Evolutionary conservation across 2,113 vertebrate species (phyloP).

Genomic region (Menura novaehollandiae): DNA sequence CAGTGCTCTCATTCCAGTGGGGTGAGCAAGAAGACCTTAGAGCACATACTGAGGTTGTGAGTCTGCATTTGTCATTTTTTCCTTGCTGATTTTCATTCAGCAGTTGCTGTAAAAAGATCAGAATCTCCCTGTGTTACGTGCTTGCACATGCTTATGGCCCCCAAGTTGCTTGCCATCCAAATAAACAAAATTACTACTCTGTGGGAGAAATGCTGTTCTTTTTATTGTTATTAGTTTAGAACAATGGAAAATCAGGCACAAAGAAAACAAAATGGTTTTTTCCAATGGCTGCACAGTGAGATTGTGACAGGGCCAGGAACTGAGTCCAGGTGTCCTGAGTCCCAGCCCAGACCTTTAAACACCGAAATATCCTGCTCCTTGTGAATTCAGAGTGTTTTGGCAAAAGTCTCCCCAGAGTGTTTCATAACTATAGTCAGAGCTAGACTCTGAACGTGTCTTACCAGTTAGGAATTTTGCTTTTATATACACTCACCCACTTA

Average conservation of each 20-base stretch:
- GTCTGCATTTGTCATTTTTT: conserved; percentile 2
- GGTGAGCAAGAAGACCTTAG: background rate
- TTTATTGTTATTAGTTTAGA: background rate
- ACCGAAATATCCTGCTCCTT: background rate
- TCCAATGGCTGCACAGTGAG: background rate
- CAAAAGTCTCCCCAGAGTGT: background rate
- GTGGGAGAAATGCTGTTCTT: background rate
- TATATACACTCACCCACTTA: background rate
- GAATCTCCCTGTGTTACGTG: background rate
- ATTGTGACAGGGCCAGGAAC: conserved; percentile 9
- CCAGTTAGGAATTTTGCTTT: conserved; percentile 54
- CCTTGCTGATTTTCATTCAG: background rate
- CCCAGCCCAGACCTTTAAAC: conserved; percentile 26
- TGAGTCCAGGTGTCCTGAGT: conserved; percentile 44
- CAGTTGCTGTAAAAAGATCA: background rate
- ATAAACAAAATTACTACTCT: background rate
- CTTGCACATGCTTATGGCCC: background rate
- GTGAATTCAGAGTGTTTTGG: conserved; percentile 1
- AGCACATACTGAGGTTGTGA: background rate
- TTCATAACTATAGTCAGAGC: conserved; percentile 43
- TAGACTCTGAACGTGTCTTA: background rate
- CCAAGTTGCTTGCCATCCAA: background rate
- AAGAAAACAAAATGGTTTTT: conserved; percentile 14
- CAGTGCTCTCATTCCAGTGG: background rate
- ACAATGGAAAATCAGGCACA: conserved; percentile 5